Conservation (phyloP, 2,113 vertebrate species). For the Epinephelus cyanopodus region DNA sequence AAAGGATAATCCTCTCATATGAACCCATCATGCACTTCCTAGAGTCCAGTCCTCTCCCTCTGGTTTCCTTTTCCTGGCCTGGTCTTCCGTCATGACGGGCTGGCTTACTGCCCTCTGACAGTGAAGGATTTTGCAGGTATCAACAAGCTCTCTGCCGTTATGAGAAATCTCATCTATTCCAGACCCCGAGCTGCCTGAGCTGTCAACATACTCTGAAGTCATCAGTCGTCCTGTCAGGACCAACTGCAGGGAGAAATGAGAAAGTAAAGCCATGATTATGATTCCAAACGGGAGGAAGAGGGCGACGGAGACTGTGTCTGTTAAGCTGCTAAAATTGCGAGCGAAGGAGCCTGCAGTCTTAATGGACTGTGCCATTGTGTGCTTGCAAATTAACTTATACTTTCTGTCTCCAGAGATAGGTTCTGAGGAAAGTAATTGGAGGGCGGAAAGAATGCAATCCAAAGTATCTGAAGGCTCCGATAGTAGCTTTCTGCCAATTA, state of each 20-base stretch:
- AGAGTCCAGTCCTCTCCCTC: neutral
- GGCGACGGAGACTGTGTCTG: constrained; percentile 16
- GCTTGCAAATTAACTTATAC: constrained; percentile 63
- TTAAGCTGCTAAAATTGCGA: constrained; percentile 37
- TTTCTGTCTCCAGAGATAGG: constrained; percentile 52
- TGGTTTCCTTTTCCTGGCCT: neutral
- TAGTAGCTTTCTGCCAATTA: constrained; percentile 58
- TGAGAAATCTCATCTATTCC: constrained; percentile 50
- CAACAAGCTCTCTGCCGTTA: constrained; percentile 3
- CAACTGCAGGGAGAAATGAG: constrained; percentile 23
- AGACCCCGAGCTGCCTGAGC: constrained; percentile 8
- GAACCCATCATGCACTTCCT: neutral
- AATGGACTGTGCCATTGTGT: constrained; percentile 58
- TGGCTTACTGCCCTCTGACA: constrained; percentile 16
- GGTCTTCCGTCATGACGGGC: neutral
- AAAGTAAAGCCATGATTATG: constrained; percentile 53
- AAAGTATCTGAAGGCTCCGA: constrained; percentile 48
- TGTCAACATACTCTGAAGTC: constrained; percentile 33
- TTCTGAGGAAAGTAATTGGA: constrained; percentile 54
- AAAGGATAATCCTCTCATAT: constrained; percentile 1
- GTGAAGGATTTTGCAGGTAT: constrained; percentile 31
- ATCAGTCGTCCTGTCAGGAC: constrained; percentile 27
- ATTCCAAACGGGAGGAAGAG: constrained; percentile 41
- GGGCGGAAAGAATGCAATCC: constrained; percentile 42
- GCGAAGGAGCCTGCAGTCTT: constrained; percentile 38